Percentiles rank a stretch among this genome's conserved stretches.
Conservation (phyloP, 2,888 invertebrate genomes). For the Itoplectis maculator region DNA sequence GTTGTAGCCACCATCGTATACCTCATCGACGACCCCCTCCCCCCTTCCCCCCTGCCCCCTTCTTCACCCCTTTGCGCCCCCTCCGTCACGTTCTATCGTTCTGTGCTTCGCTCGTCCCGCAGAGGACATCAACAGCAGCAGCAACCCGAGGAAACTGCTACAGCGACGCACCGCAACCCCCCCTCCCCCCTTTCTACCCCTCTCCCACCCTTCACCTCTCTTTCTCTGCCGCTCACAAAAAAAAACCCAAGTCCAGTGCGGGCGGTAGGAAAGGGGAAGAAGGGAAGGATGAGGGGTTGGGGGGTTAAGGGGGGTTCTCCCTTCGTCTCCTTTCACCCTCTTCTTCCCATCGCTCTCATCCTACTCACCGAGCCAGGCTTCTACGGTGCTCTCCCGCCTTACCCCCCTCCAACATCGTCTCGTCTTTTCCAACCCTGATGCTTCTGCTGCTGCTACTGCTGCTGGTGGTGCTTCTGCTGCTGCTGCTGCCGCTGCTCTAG, state of each 20-base stretch:
- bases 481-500: slow-evolving; percentile 16
- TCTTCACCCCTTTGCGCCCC: slow-evolving; percentile 9
- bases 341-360: slow-evolving; percentile 62
- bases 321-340: slow-evolving; percentile 70
- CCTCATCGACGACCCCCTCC: slow-evolving; percentile 70
- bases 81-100: slow-evolving; percentile 51
- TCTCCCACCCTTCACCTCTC: slow-evolving; percentile 51
- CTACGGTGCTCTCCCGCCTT: slow-evolving; percentile 56
- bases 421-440: slow-evolving; percentile 66
- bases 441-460: background rate
- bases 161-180: slow-evolving; percentile 44
- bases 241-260: slow-evolving; percentile 80
- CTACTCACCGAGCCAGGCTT: slow-evolving; percentile 60
- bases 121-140: slow-evolving; percentile 50
- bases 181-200: too few relatives aligned
- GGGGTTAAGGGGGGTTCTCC: slow-evolving; percentile 71
- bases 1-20: slow-evolving; percentile 68
- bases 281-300: slow-evolving; percentile 77
- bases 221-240: slow-evolving; percentile 61
- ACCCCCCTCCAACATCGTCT: slow-evolving; percentile 51
- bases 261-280: slow-evolving; percentile 76
- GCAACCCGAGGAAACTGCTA: background rate
- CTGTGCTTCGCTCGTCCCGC: slow-evolving; percentile 57
- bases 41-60: slow-evolving; percentile 49
- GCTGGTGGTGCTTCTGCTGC: background rate